Conservation (phyloP, 2,888 invertebrate species). For the Melolontha melolontha region DNA sequence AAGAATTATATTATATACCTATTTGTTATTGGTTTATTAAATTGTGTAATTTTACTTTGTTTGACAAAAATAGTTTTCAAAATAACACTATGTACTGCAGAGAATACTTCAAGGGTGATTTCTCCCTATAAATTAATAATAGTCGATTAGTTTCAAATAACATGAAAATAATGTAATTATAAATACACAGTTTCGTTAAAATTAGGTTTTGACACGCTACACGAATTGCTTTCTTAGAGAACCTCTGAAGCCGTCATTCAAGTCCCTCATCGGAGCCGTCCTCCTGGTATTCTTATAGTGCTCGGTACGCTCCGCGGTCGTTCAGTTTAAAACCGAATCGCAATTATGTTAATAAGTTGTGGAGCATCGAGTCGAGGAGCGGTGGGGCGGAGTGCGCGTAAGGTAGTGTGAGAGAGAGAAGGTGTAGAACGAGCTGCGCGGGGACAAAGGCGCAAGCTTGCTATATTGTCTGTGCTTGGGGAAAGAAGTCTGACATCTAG, state of each 20-base stretch:
- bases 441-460: constrained; percentile 46
- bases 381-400: constrained; percentile 4
- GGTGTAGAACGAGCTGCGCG: constrained; percentile 42
- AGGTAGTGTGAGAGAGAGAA: constrained; percentile 14
- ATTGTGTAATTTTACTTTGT: too few species aligned
- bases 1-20: too few species aligned
- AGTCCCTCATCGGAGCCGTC: not conserved
- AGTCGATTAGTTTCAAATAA: not conserved
- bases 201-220: too few species aligned
- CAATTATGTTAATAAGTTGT: constrained; percentile 10
- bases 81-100: too few species aligned
- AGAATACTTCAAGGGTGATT: too few species aligned
- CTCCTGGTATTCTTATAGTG: not conserved
- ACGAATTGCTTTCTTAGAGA: not conserved
- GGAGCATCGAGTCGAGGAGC: not conserved
- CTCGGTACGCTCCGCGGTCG: not conserved
- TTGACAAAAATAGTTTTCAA: too few species aligned
- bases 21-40: too few species aligned
- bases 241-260: not conserved
- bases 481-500: constrained; percentile 44
- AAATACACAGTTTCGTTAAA: too few species aligned
- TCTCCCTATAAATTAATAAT: not conserved
- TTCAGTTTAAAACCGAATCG: constrained; percentile 7
- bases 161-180: not conserved
- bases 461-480: constrained; percentile 42